Conservation (phyloP, 2,888 invertebrate species). For the Eupsilia transversa region DNA sequence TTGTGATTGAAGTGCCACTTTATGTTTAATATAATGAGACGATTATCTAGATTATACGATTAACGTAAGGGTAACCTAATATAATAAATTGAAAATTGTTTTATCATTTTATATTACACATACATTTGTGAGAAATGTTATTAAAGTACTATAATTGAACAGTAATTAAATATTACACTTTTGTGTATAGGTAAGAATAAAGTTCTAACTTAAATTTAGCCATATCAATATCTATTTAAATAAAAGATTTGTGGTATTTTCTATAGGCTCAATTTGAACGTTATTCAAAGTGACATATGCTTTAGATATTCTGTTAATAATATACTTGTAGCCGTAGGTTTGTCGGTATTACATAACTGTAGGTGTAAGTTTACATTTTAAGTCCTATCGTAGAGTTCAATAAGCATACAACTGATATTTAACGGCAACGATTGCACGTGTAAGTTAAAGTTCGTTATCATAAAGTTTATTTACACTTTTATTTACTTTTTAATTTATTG, state of each 20-base stretch:
- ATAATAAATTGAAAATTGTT: constrained; percentile 91
- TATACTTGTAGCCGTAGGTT: constrained; percentile 89
- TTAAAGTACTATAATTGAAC: constrained; percentile 90
- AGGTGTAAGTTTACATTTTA: constrained; percentile 83
- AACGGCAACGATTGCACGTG: constrained; percentile 89
- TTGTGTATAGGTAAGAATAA: constrained; percentile 90
- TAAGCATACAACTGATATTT: constrained; percentile 89
- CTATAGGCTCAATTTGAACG: constrained; percentile 91
- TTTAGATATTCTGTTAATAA: constrained; percentile 91
- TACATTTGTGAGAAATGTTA: constrained; percentile 91
- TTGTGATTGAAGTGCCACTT: constrained; percentile 95
- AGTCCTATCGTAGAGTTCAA: constrained; percentile 85
- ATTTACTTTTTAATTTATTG: constrained; percentile 90
- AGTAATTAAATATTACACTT: constrained; percentile 91
- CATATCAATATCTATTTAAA: constrained; percentile 91
- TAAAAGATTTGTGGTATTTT: constrained; percentile 91
- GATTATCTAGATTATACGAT: constrained; percentile 91
- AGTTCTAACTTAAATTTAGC: constrained; percentile 91
- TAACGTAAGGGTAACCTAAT: constrained; percentile 91
- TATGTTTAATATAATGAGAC: constrained; percentile 93
- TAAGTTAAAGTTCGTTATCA: constrained; percentile 89
- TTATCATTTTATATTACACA: constrained; percentile 91
- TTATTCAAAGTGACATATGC: constrained; percentile 91
- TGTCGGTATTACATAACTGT: constrained; percentile 89
- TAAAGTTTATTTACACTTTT: constrained; percentile 90